Evolutionary conservation across 2,888 invertebrate genomes (phyloP).

Genomic region (Drosophila atripex): DNA sequence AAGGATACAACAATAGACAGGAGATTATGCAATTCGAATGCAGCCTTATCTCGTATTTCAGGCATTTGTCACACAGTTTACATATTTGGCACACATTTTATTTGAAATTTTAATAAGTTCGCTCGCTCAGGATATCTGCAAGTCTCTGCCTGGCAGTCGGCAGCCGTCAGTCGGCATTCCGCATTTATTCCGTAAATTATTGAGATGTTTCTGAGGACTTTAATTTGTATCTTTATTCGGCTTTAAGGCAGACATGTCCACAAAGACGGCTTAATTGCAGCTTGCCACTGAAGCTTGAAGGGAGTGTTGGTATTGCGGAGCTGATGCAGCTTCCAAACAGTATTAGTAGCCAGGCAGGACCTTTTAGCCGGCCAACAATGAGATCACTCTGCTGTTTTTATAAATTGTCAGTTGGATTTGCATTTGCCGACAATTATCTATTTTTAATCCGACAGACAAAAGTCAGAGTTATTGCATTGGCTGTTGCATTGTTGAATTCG

Average conservation of each 20-base stretch:
- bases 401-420: not conserved
- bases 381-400: not conserved
- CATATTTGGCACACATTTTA: slow-evolving; percentile 36
- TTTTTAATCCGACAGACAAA: not conserved
- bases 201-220: slow-evolving; percentile 10
- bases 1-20: slow-evolving; percentile 13
- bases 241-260: not conserved
- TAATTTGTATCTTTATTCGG: slow-evolving; percentile 3
- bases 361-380: not conserved
- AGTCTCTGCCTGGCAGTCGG: not conserved
- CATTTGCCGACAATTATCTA: not conserved
- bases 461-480: not conserved
- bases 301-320: not conserved
- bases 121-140: not conserved
- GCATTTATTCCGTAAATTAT: slow-evolving; percentile 36
- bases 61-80: slow-evolving; percentile 38
- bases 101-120: slow-evolving; percentile 36
- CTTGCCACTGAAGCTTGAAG: not conserved
- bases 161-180: not conserved
- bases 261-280: slow-evolving; percentile 4
- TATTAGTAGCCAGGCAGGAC: not conserved
- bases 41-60: slow-evolving; percentile 34
- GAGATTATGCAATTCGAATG: slow-evolving; percentile 36
- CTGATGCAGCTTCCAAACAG: not conserved
- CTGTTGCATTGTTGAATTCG: not conserved